Evolutionary conservation across 2,888 invertebrate species (phyloP), one percentile per base, ranked within the genome.

Genomic region (Pollenia labialis): DNA sequence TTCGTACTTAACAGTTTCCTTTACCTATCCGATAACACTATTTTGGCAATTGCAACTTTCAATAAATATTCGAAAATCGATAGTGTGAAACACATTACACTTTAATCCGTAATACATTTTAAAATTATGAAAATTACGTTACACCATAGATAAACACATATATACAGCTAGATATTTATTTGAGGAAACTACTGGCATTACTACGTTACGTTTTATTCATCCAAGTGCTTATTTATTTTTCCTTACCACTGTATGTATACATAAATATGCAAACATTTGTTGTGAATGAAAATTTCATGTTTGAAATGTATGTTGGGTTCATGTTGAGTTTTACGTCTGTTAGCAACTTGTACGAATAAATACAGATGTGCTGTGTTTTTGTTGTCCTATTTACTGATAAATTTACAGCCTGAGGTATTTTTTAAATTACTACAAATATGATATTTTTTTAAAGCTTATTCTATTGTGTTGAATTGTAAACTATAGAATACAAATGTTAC

Each of bases 371-470:
- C 50, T 72, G 46, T 48, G 12, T 62, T 64, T 52, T 82, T 50
- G 32, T 76, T 75, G 68, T 74, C 50, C 81, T 62, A 69, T 82
- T 69, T 76, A 23, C 75, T 68, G 68, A 69, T 69, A 76, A 69
- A 83, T 83, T 71, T 77, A 56, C 48, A 77, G 77, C 83, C 77
- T 32, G 46, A 77, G 77, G 83, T 56, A 40, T 71, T 77, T 77
- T 71, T 77, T 77, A 77, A 83, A 77, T 77, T 77, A 77, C 83
- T 77, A 72, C 64, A 83, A 83, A 83, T 64, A 77, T 83, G 64
- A 83, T 72, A 66, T 83, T 71, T 74, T 71, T 74, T 64, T 60
- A 64, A 74, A 48, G 2, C 48, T 32, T 77, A n/a, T 71, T 71
- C 56, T 68, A 46, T 60, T 69, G 60, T 68, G 48, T 66, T 52